Evolutionary conservation across 2,888 invertebrate genomes (phyloP).

Genomic region (Yponomeuta sedellus): DNA sequence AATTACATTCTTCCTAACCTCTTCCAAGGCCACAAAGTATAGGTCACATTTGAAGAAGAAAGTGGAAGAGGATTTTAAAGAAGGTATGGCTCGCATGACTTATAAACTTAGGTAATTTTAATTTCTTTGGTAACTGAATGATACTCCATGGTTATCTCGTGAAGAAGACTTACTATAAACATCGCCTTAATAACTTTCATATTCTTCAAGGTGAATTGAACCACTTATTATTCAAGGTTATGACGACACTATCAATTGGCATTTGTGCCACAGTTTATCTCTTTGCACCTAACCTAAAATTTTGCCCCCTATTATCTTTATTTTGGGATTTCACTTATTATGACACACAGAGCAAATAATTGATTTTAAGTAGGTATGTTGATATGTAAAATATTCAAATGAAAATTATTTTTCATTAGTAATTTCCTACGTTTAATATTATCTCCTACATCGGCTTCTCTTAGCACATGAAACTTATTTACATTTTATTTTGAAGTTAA

Average conservation of each 20-base stretch:
- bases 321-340: no score
- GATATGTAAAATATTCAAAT: no score
- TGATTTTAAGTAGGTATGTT: no score
- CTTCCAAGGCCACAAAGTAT: conserved; percentile 89
- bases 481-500: neutral
- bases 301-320: neutral
- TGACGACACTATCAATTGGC: neutral
- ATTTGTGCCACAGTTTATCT: neutral
- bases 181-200: neutral
- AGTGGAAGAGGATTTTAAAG: conserved; percentile 86
- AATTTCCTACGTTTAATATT: no score
- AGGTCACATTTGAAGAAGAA: conserved; percentile 79
- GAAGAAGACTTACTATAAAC: no score
- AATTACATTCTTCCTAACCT: conserved; percentile 85
- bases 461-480: neutral
- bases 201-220: neutral
- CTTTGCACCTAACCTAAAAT: neutral
- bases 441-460: no score
- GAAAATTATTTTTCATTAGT: neutral
- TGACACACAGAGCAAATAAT: neutral
- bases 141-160: no score
- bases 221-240: neutral
- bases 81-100: conserved; percentile 72
- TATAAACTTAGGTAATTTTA: neutral
- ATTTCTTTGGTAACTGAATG: neutral